A percentile compares a stretch with the other conserved stretches of the same genome.
These are phyloP conservation scores for Nephrocerus scutellatus DNA, from an alignment of 2,888 invertebrate genomes.

Conservation along the genomic window DNA sequence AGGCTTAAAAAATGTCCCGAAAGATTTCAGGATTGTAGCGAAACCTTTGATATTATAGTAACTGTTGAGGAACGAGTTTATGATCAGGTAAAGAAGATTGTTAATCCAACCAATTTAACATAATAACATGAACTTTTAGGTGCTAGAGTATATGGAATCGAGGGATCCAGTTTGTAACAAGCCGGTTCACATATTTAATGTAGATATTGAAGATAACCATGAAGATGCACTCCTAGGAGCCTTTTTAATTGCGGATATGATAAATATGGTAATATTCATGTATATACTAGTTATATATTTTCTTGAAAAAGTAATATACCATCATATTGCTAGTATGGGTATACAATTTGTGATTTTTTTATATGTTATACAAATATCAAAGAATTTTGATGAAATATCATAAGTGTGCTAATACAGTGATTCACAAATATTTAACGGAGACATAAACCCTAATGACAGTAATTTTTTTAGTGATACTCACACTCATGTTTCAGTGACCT, in stretches of 20 bases:
- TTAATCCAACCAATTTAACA: background rate
- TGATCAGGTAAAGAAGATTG: slow-evolving; percentile 59
- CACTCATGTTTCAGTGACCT: no score
- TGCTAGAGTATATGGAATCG: slow-evolving; percentile 85
- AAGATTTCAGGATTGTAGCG: slow-evolving; percentile 81
- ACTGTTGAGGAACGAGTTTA: slow-evolving; percentile 98
- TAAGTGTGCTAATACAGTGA: no score
- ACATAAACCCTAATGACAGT: no score
- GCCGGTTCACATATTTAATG: slow-evolving; percentile 93
- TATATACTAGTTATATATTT: no score
- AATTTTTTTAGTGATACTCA: no score
- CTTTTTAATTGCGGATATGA: slow-evolving; percentile 93
- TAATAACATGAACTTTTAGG: slow-evolving; percentile 54
- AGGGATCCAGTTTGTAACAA: slow-evolving; percentile 72
- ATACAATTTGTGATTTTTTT: no score
- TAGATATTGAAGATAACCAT: slow-evolving; percentile 98
- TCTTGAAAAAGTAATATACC: no score
- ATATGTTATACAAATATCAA: no score
- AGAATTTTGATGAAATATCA: no score
- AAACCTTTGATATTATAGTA: slow-evolving; percentile 91
- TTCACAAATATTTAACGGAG: no score
- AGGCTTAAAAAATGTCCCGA: slow-evolving; percentile 92
- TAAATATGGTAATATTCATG: slow-evolving; percentile 62
- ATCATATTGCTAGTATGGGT: no score
- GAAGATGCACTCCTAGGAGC: slow-evolving; percentile 99